Evolutionary conservation across 2,113 vertebrate genomes (phyloP).

Genomic region (Speoplatyrhinus poulsoni): DNA sequence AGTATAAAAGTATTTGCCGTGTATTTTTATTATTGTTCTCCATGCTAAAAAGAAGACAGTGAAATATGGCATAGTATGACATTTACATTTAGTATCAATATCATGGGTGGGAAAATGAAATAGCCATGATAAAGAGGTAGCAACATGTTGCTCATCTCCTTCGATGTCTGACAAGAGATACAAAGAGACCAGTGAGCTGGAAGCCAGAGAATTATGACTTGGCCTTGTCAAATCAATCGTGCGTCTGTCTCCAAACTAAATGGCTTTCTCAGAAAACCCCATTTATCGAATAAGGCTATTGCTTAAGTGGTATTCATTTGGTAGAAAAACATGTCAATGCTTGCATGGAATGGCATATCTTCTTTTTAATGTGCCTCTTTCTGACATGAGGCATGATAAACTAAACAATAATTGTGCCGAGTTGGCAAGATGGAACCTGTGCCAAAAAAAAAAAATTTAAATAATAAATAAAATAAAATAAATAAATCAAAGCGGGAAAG

Average conservation of each 20-base stretch:
- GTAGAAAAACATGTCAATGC: constrained; percentile 42
- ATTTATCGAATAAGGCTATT: constrained; percentile 51
- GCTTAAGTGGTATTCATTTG: constrained; percentile 46
- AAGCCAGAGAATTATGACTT: constrained; percentile 14
- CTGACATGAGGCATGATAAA: constrained; percentile 35
- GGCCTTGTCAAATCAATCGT: constrained; percentile 32
- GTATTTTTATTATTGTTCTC: too few species aligned
- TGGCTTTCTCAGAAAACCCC: constrained; percentile 27
- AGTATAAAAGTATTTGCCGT: too few species aligned
- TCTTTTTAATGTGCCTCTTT: constrained; percentile 33
- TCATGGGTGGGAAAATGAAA: background rate
- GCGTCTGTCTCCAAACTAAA: constrained; percentile 37
- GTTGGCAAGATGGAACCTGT: constrained; percentile 22
- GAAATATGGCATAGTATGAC: too few species aligned
- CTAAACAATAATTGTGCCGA: constrained; percentile 42
- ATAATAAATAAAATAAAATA: background rate
- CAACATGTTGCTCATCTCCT: background rate
- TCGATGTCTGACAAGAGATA: constrained; percentile 24
- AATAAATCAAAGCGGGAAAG: constrained; percentile 12
- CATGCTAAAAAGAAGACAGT: too few species aligned
- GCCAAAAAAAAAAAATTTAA: background rate
- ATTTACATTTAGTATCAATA: background rate
- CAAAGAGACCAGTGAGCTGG: constrained; percentile 34
- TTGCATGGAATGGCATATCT: constrained; percentile 23
- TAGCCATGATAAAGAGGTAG: background rate